phyloP scores from a whole-genome alignment of 2,797 vertebrate species.

The Sebastes glaucus region DNA sequence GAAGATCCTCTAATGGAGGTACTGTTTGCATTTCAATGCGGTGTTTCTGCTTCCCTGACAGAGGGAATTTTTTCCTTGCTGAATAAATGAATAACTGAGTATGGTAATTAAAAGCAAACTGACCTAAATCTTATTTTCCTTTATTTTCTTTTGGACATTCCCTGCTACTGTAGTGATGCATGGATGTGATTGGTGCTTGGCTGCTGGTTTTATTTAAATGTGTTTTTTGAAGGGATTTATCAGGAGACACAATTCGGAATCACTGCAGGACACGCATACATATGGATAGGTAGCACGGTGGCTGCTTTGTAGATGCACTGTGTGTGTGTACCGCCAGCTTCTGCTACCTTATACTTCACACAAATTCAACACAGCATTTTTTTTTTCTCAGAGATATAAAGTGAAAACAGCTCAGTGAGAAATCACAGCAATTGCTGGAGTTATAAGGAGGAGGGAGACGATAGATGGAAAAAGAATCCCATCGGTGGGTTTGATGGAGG shows the following conservation, averaged over 20 bases:
- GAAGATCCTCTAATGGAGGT: constrained; percentile 74
- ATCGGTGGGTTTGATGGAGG: constrained; percentile 32
- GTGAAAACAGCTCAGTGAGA: constrained; percentile 59
- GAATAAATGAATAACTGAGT: constrained; percentile 87
- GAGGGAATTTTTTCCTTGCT: constrained; percentile 63
- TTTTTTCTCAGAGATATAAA: constrained; percentile 19
- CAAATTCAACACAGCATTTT: constrained; percentile 37
- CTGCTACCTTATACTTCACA: constrained; percentile 34
- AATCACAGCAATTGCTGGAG: constrained; percentile 32
- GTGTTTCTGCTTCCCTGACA: constrained; percentile 73
- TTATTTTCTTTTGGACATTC: constrained; percentile 54
- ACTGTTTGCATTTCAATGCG: constrained; percentile 81
- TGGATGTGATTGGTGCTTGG: constrained; percentile 11
- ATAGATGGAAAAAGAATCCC: constrained; percentile 13
- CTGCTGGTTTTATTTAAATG: constrained; percentile 23
- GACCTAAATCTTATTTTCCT: constrained; percentile 74
- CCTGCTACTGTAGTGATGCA: constrained; percentile 9
- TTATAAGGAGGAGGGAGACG: constrained; percentile 28
- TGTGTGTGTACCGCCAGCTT: constrained; percentile 18
- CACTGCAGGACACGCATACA: constrained; percentile 48
- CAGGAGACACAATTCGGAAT: constrained; percentile 31
- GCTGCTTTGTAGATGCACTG: constrained; percentile 32
- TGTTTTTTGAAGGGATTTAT: constrained; percentile 42
- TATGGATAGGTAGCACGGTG: constrained; percentile 26
- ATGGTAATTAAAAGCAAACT: constrained; percentile 83